Conservation (phyloP, 2,113 vertebrate species). For the Sula dactylatra region DNA sequence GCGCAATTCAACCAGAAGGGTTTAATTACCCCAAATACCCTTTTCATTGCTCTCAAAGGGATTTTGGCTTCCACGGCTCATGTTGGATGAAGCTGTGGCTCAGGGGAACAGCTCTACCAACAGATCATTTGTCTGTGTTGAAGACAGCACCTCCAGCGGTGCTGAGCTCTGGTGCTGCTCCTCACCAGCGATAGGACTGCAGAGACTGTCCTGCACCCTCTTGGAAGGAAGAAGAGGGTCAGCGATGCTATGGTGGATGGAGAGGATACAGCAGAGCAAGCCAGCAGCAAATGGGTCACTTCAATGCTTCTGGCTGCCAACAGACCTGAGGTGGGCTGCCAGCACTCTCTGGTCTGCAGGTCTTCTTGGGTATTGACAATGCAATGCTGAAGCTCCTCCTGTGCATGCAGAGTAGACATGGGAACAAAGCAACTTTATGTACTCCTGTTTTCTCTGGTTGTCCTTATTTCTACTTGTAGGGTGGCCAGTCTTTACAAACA, state of each 20-base stretch:
- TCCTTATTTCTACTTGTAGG: background rate
- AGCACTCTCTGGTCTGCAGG: background rate
- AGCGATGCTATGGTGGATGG: background rate
- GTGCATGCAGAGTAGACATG: background rate
- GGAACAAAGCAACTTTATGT: fast-evolving
- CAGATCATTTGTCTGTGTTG: background rate
- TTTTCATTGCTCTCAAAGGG: background rate
- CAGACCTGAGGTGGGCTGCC: background rate
- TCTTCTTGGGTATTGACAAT: background rate
- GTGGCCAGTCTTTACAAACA: background rate
- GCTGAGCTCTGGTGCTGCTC: background rate
- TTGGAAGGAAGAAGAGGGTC: background rate
- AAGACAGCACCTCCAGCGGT: background rate
- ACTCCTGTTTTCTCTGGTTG: background rate
- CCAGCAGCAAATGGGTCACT: background rate
- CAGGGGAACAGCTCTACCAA: background rate
- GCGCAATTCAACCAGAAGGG: background rate
- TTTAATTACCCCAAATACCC: background rate
- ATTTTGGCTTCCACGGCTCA: background rate
- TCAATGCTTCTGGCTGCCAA: background rate
- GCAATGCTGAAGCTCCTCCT: background rate
- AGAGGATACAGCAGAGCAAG: background rate
- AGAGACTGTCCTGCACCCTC: background rate
- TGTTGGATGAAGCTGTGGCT: background rate
- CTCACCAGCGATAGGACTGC: background rate